Percentiles rank a stretch among this genome's conserved stretches.
Conservation (phyloP, 2,797 vertebrate genomes). For the Hafferia zeledoni region DNA sequence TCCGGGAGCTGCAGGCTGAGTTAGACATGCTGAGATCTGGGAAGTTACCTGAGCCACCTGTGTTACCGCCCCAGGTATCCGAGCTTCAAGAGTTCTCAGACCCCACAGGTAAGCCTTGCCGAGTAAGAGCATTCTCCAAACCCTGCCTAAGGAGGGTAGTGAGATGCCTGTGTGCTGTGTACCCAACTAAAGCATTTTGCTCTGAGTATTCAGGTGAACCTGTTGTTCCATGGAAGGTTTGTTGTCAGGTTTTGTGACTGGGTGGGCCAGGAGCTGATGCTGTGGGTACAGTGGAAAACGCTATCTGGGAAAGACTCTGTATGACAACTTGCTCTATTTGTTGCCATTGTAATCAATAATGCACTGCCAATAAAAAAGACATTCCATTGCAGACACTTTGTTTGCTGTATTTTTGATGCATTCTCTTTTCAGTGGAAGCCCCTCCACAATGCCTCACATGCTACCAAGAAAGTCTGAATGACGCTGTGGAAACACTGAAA, state of each 20-base stretch:
- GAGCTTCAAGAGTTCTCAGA: conserved; percentile 89
- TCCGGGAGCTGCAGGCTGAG: conserved; percentile 92
- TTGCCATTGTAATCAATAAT: conserved; percentile 68
- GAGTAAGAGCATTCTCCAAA: conserved; percentile 54
- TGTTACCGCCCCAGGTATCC: conserved; percentile 80
- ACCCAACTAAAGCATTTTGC: conserved; percentile 5
- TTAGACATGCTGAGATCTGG: conserved; percentile 87
- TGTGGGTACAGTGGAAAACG: conserved; percentile 20
- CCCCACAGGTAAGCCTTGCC: conserved; percentile 85
- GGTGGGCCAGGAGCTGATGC: conserved; percentile 15
- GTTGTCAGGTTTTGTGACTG: conserved; percentile 9
- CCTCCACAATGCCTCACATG: conserved; percentile 1
- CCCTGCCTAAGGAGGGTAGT: conserved; percentile 59
- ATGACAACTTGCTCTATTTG: conserved; percentile 41
- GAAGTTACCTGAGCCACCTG: conserved; percentile 72
- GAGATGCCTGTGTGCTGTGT: conserved; percentile 32
- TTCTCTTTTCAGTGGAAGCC: conserved; percentile 58
- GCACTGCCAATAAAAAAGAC: conserved; percentile 75
- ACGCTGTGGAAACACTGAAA: conserved; percentile 28
- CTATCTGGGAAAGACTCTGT: conserved; percentile 60
- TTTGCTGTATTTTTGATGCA: conserved; percentile 77
- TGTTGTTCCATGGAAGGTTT: background rate
- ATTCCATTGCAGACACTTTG: conserved; percentile 75
- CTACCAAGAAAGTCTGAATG: conserved; percentile 34
- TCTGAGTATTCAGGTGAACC: conserved; percentile 17